These are phyloP conservation scores for Molossus alvarezi DNA, from an alignment of 2,797 vertebrate genomes.

Conservation along the genomic window DNA sequence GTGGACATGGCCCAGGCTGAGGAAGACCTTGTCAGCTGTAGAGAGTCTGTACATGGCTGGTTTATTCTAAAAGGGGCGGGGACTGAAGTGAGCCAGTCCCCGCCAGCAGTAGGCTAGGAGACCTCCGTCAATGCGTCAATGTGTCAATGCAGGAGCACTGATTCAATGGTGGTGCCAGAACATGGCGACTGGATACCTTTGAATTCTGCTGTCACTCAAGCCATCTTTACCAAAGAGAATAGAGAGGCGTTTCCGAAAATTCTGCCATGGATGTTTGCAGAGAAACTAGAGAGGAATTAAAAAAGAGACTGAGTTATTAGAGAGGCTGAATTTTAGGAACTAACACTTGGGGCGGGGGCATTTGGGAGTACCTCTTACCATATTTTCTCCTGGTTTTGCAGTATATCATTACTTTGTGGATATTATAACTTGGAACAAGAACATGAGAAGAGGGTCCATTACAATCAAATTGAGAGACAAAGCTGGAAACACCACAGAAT, in stretches of 20 bases:
- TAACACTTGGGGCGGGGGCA: background rate
- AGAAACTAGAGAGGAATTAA: background rate
- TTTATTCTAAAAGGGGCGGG: background rate
- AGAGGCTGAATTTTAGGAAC: background rate
- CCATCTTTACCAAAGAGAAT: background rate
- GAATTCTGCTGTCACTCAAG: background rate
- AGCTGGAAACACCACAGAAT: conserved; percentile 87
- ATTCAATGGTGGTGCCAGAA: background rate
- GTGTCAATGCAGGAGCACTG: background rate
- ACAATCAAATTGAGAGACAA: conserved; percentile 87
- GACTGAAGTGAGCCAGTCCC: background rate
- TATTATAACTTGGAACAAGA: conserved; percentile 89
- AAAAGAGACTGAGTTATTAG: background rate
- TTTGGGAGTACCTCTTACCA: background rate
- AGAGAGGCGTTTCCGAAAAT: background rate
- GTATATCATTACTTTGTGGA: conserved; percentile 92
- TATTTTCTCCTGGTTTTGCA: conserved; percentile 73
- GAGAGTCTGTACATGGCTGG: background rate
- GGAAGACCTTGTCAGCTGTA: background rate
- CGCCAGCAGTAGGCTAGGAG: background rate
- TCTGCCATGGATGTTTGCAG: background rate
- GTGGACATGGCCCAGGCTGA: background rate
- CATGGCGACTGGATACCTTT: accelerated
- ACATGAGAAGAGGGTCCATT: conserved; percentile 88
- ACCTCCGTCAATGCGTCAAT: too few relatives aligned